These are phyloP conservation scores for Catostomus latipinnis DNA, from an alignment of 2,797 vertebrate genomes.

Conservation along the genomic window DNA sequence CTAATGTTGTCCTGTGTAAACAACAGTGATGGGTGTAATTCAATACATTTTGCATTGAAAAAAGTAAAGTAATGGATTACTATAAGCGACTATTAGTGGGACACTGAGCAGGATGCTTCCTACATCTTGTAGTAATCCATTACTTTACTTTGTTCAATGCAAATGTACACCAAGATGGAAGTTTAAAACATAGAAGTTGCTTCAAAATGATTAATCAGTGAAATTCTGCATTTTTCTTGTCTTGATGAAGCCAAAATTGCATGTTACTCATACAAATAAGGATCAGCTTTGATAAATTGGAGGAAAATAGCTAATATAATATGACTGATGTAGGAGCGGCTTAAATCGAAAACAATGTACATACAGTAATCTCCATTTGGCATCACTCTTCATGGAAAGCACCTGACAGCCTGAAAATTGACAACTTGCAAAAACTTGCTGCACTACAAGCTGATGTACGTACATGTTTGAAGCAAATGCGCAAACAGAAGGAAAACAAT, in stretches of 20 bases:
- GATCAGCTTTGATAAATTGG: no score
- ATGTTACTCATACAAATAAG: no score
- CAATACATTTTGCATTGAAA: no score
- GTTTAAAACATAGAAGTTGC: neutral
- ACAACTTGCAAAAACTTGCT: neutral
- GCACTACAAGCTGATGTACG: neutral
- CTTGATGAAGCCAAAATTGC: no score
- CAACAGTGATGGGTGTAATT: no score
- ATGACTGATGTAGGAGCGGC: neutral
- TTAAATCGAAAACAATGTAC: neutral
- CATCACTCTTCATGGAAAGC: neutral
- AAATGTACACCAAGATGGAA: neutral
- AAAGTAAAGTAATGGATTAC: no score
- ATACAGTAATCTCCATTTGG: neutral
- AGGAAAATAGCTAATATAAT: no score
- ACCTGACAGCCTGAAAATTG: neutral
- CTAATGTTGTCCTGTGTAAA: no score
- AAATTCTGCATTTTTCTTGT: no score
- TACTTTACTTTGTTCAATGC: no score
- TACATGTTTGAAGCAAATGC: neutral
- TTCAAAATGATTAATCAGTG: no score
- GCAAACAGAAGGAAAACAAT: neutral
- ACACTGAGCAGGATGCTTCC: neutral
- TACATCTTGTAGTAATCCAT: neutral
- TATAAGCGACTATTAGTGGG: constrained; percentile 1